These are phyloP conservation scores for Phoxinus phoxinus DNA, from an alignment of 2,113 vertebrate genomes.

Conservation along the genomic window DNA sequence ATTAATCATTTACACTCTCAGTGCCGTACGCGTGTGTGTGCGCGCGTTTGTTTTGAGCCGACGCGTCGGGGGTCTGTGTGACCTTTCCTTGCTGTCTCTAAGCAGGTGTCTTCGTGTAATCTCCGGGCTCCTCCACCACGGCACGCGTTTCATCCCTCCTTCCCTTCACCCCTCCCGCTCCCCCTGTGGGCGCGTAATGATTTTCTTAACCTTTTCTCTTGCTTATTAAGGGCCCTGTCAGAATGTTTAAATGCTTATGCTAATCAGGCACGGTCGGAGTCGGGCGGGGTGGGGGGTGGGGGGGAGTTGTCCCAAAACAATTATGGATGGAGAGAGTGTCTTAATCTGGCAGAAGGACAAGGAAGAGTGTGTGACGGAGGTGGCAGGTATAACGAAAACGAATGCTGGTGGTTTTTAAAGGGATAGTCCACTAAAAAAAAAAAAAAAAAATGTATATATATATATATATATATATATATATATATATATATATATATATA, in stretches of 20 bases:
- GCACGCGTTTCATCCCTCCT: constrained; percentile 49
- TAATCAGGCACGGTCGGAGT: constrained; percentile 57
- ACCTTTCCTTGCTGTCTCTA: constrained; percentile 66
- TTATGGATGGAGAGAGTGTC: constrained; percentile 50
- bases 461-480: too few relatives aligned
- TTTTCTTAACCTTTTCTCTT: constrained; percentile 69
- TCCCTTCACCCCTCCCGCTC: constrained; percentile 41
- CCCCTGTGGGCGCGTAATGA: constrained; percentile 61
- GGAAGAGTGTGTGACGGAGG: not conserved
- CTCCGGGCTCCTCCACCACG: constrained; percentile 54
- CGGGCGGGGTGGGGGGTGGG: not conserved
- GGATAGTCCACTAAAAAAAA: not conserved
- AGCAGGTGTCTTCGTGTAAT: constrained; percentile 68
- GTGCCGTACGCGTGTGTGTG: constrained; percentile 20
- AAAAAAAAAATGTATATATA: too few relatives aligned
- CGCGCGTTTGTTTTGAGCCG: constrained; percentile 44
- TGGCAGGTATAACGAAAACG: constrained; percentile 13
- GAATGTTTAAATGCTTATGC: constrained; percentile 71
- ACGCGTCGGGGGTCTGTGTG: constrained; percentile 54
- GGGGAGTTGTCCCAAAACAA: constrained; percentile 49
- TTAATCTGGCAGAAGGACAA: constrained; percentile 45
- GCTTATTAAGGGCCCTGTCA: constrained; percentile 70
- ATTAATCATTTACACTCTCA: constrained; percentile 66
- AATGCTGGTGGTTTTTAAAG: not conserved
- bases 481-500: too few relatives aligned